Evolutionary conservation across 2,797 vertebrate genomes (phyloP).

Genomic region (Dromococcyx pavoninus): DNA sequence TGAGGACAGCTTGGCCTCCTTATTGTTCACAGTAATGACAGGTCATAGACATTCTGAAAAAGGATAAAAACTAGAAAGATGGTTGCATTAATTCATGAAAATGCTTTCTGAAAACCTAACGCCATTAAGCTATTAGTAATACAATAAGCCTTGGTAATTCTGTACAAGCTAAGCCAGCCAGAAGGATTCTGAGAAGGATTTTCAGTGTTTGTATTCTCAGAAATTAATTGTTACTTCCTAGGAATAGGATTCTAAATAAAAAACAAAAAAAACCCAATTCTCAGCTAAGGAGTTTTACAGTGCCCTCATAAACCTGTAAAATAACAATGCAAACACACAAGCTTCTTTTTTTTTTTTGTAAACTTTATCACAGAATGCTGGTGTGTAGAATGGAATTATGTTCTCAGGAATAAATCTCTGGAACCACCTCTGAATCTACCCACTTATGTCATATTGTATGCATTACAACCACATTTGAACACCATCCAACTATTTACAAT

Average conservation of each 20-base stretch:
- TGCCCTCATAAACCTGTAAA: background rate
- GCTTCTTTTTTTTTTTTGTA: background rate
- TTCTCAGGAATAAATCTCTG: constrained; percentile 17
- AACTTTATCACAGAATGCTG: background rate
- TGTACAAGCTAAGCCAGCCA: background rate
- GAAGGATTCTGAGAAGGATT: constrained; percentile 24
- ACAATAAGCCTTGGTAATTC: constrained; percentile 16
- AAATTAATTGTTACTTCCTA: background rate
- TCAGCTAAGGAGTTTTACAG: background rate
- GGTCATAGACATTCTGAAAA: background rate
- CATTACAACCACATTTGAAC: constrained; percentile 12
- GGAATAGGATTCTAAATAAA: background rate
- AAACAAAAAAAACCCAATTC: background rate
- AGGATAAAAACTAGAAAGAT: background rate
- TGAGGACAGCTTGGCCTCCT: background rate
- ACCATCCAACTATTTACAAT: constrained; percentile 3
- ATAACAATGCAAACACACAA: background rate
- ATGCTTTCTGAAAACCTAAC: background rate
- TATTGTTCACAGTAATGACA: background rate
- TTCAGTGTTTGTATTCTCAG: background rate
- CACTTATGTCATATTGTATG: background rate
- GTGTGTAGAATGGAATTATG: background rate
- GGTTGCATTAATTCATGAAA: background rate
- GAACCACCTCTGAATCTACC: constrained; percentile 2
- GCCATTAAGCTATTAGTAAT: background rate